Evolutionary conservation across 2,113 vertebrate genomes (phyloP), one percentile per base, ranked within the genome.

Genomic region (Takifugu bimaculatus): DNA sequence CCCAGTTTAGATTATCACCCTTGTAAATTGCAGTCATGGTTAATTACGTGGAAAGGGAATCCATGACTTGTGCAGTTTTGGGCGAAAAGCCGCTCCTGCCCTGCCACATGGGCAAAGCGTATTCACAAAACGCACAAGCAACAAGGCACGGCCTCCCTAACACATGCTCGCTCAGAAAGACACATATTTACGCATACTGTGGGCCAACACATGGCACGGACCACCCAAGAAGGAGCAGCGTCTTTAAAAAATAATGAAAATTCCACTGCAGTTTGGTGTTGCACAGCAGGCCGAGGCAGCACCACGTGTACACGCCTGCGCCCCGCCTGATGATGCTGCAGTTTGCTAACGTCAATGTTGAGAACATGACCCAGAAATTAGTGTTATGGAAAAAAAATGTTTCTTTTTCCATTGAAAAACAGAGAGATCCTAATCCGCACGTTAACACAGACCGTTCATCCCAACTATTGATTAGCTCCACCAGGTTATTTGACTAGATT

Each of bases 201-300:
- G 56, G 68, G 65, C 65, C n/a, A 4, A 77, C 82, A 80, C 80
- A 80, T 81, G 86, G 78, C 11, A 59, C 45, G 77, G 86, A 88
- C 86, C 86, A 86, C 86, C 84, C 84, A 88, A 83, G 82, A 74
- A 66, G 80, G 58, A 71, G 60, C 47, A 49, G 68, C 59, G 64
- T 63, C 72, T 77, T 78, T 73, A 68, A 78, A 48, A 85, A 85
- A 85, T 82, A 79, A 84, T 84, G 71, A 75, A 83, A 78, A 73
- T 83, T 81, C 80, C 54, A 7, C 65, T 51, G 51, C 74, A 80
- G 74, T 74, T 69, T 70, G 74, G 69, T 77, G 70, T 61, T 59
- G 78, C 75, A 68, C 72, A 76, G 78, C 72, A 74, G 78, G 68
- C 45, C 60, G 39, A 66, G 62, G 57, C 65, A 60, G 58, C 47